Conservation (phyloP, 1,140 invertebrate species). For the Idris sp. region DNA sequence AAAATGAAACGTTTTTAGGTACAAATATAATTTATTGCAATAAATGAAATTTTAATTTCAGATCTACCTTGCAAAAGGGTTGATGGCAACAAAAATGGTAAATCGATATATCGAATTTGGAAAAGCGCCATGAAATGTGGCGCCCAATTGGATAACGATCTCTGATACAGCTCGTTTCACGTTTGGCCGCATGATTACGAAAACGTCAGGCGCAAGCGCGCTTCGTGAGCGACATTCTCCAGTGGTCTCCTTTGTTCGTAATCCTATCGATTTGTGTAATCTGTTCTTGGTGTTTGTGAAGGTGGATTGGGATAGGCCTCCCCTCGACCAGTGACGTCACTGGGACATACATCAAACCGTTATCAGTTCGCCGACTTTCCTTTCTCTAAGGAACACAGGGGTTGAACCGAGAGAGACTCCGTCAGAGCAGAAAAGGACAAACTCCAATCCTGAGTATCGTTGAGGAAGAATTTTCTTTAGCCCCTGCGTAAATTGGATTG, state of each 20-base stretch:
- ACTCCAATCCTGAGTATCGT: too few relatives aligned
- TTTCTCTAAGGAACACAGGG: slow-evolving; percentile 62
- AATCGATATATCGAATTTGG: slow-evolving; percentile 53
- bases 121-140: slow-evolving; percentile 54
- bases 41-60: too few relatives aligned
- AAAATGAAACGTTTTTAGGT: too few relatives aligned
- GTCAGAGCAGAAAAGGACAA: slow-evolving; percentile 16
- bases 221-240: slow-evolving; percentile 64
- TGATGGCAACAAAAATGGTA: slow-evolving; percentile 4
- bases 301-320: slow-evolving; percentile 60
- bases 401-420: slow-evolving; percentile 29
- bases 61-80: not conserved
- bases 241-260: slow-evolving; percentile 69
- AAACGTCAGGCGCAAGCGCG: slow-evolving; percentile 66
- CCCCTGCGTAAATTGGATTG: slow-evolving; percentile 64
- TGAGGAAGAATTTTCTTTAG: slow-evolving; percentile 55
- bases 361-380: slow-evolving; percentile 69
- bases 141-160: slow-evolving; percentile 60
- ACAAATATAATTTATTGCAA: too few relatives aligned
- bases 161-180: slow-evolving; percentile 61
- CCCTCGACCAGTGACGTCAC: slow-evolving; percentile 72
- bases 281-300: slow-evolving; percentile 67
- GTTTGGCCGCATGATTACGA: slow-evolving; percentile 66
- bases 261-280: slow-evolving; percentile 73
- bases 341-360: slow-evolving; percentile 72